These are phyloP conservation scores for Dermochelys coriacea DNA, from an alignment of 2,797 vertebrate genomes.

Conservation along the genomic window DNA sequence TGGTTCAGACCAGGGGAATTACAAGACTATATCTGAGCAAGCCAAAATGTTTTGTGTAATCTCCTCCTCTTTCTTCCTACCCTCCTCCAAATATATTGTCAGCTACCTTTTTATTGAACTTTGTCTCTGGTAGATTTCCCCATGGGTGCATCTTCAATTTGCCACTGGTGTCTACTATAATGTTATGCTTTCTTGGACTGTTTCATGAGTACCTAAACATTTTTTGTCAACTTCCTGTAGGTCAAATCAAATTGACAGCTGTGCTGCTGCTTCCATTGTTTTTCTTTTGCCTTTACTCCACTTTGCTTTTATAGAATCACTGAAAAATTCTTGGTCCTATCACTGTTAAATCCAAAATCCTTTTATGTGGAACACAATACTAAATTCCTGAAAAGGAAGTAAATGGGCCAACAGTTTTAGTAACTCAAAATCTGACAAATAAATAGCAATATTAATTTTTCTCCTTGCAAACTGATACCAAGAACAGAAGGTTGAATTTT, in stretches of 20 bases:
- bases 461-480: background rate
- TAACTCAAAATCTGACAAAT: background rate
- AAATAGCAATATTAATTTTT: background rate
- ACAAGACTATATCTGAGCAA: background rate
- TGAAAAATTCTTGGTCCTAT: slow-evolving; percentile 16
- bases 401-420: background rate
- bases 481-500: background rate
- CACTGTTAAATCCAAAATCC: background rate
- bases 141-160: slow-evolving; percentile 61
- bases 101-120: slow-evolving; percentile 51
- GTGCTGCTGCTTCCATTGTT: slow-evolving; percentile 43
- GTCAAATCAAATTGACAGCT: slow-evolving; percentile 58
- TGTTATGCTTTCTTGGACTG: slow-evolving; percentile 75
- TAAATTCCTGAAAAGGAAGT: background rate
- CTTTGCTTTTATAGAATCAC: slow-evolving; percentile 40
- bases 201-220: slow-evolving; percentile 65
- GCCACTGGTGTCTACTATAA: slow-evolving; percentile 51
- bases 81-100: background rate
- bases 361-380: background rate
- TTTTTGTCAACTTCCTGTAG: slow-evolving; percentile 72
- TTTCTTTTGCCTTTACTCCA: slow-evolving; percentile 73
- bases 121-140: slow-evolving; percentile 12
- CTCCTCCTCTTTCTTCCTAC: background rate
- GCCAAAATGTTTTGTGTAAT: background rate
- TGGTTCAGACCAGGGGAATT: background rate